Percentiles rank a stretch among this genome's conserved stretches.
Conservation (phyloP, 2,113 vertebrate genomes). For the Campylorhamphus procurvoides region DNA sequence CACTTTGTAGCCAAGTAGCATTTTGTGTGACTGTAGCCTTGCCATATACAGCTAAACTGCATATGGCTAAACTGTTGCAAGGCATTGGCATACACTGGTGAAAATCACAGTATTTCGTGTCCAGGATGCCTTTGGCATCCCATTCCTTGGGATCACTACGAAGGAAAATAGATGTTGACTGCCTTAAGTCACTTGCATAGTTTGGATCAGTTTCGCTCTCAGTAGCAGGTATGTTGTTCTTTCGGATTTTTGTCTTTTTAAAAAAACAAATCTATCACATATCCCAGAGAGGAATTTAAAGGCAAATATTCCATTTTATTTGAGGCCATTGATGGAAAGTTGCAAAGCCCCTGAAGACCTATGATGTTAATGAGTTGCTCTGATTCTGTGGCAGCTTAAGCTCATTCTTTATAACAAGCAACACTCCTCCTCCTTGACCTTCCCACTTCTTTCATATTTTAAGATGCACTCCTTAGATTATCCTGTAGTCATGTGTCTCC, state of each 20-base stretch:
- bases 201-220: background rate
- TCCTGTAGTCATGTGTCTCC: background rate
- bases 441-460: background rate
- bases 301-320: background rate
- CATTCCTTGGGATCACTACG: background rate
- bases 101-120: background rate
- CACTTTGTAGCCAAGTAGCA: rapidly evolving
- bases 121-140: background rate
- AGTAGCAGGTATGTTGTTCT: background rate
- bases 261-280: background rate
- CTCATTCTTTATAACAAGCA: background rate
- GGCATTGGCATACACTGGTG: background rate
- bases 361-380: background rate
- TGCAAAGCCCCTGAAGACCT: background rate
- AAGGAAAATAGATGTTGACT: background rate
- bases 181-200: background rate
- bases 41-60: background rate
- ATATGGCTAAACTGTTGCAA: background rate
- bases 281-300: background rate
- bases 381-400: background rate
- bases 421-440: background rate
- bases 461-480: background rate
- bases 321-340: background rate
- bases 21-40: background rate
- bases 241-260: background rate